Base-by-base conservation (phyloP, 2,797 vertebrate genomes). In the Todus mexicanus region DNA sequence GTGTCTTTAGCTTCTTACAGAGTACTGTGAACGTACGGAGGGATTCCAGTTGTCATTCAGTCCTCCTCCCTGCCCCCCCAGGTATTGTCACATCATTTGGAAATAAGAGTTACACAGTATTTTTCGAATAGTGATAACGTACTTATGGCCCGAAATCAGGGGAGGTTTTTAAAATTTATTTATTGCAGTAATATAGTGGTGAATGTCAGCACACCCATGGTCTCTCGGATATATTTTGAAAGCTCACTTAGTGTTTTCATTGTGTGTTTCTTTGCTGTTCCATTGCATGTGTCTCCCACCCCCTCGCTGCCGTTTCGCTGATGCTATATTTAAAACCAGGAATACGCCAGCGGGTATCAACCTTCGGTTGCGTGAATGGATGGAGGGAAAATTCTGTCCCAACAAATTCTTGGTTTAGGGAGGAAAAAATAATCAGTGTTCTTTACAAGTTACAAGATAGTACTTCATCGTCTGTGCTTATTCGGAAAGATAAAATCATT, bases 171-270 rank as follows among this genome's bases (percentile, higher is more conserved):
- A 33, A n/a, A n/a, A n/a, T 42, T 42, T 42, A 12, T 42, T 42
- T 12, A 42, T 56, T 57, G 17, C 68, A 72, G 43, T 54, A 75
- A 37, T 84, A 68, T n/a, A 61, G 0, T 50, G 45, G 42, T 5
- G 27, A 90, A 77, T 77, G 79, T 86, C 16, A 78, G 60, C 68
- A 47, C 31, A 47, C 35, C 33, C 27, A 33, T 9, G 80, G 78
- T 25, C 71, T 86, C 80, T 61, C 88, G 64, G 45, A 64, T 79
- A 12, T 92, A 69, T 92, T 92, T 89, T 89, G 66, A 90, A 84
- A 93, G 89, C 76, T 77, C 16, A 4, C 37, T 84, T 91, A 60
- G 50, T 59, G 59, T 72, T 85, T 94, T 80, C 26, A 73, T 83
- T 70, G 42, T 75, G 33, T 19, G 53, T 81, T 89, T 89, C 51